phyloP scores from a whole-genome alignment of 2,113 vertebrate species.

The Pseudopodoces humilis region DNA sequence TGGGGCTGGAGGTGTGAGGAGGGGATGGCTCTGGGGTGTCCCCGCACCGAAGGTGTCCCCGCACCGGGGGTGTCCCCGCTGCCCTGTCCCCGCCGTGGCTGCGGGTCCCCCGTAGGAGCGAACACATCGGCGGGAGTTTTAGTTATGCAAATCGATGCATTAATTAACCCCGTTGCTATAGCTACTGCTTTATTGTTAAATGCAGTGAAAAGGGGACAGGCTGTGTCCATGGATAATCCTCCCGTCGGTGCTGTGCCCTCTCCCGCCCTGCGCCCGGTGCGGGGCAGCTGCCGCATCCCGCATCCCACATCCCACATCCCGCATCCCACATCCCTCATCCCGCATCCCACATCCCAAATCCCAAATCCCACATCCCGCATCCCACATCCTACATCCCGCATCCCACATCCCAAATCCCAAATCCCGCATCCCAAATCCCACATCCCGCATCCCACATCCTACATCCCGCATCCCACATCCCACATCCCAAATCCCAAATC shows the following conservation, averaged over 20 bases:
- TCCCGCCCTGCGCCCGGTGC: background rate
- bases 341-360: too few species aligned
- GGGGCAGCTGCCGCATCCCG: background rate
- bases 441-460: background rate
- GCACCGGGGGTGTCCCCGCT: background rate
- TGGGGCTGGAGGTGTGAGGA: background rate
- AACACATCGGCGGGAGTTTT: conserved; percentile 21
- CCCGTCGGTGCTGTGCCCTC: background rate
- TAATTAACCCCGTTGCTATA: conserved; percentile 66
- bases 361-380: too few species aligned
- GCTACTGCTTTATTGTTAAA: conserved; percentile 51
- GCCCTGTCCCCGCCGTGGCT: accelerated
- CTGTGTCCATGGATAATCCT: conserved; percentile 14
- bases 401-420: too few species aligned
- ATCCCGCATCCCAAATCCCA: too few species aligned
- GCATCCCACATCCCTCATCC: too few species aligned
- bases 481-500: background rate
- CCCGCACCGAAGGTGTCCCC: background rate
- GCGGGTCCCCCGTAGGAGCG: background rate
- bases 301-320: too few species aligned
- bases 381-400: too few species aligned
- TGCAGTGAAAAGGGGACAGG: conserved; percentile 13
- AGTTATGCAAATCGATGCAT: conserved; percentile 48
- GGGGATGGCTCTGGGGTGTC: background rate
- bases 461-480: background rate